Percentiles rank a stretch among this genome's conserved stretches.
Evolutionary conservation across 2,113 vertebrate genomes (phyloP).

Genomic region (Micronycteris hirsuta): DNA sequence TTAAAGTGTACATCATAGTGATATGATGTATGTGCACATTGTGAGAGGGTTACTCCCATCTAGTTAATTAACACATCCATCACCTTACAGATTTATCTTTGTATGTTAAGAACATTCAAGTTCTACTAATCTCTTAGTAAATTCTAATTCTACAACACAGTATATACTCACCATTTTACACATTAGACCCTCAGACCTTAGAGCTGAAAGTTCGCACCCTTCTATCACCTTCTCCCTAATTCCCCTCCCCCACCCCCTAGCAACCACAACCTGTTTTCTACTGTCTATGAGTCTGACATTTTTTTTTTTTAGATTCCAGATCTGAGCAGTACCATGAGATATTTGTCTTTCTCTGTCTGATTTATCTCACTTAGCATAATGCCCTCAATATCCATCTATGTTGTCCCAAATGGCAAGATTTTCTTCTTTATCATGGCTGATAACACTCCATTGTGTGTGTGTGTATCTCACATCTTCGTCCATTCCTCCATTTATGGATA

Average conservation of each 20-base stretch:
- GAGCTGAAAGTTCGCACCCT: not conserved
- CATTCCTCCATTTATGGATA: accelerated
- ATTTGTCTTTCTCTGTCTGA: not conserved
- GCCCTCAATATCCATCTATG: too few relatives aligned
- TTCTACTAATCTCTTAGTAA: not conserved
- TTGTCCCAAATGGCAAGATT: not conserved
- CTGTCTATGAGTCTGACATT: not conserved
- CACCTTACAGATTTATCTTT: not conserved
- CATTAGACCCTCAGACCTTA: not conserved
- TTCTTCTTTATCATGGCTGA: not conserved
- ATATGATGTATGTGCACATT: accelerated
- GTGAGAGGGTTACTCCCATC: not conserved
- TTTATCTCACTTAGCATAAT: not conserved
- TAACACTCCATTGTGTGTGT: not conserved
- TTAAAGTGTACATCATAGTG: not conserved
- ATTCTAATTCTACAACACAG: not conserved
- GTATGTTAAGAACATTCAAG: not conserved
- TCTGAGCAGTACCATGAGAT: not conserved
- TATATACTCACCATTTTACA: accelerated
- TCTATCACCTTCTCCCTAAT: not conserved
- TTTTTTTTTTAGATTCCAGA: not conserved
- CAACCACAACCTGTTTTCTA: too few relatives aligned
- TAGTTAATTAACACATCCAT: not conserved
- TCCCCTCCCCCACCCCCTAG: not conserved
- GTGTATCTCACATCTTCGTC: not conserved